Percentiles rank a stretch among this genome's conserved stretches.
phyloP scores from a whole-genome alignment of 2,888 invertebrate species.

The Seira ritae region DNA sequence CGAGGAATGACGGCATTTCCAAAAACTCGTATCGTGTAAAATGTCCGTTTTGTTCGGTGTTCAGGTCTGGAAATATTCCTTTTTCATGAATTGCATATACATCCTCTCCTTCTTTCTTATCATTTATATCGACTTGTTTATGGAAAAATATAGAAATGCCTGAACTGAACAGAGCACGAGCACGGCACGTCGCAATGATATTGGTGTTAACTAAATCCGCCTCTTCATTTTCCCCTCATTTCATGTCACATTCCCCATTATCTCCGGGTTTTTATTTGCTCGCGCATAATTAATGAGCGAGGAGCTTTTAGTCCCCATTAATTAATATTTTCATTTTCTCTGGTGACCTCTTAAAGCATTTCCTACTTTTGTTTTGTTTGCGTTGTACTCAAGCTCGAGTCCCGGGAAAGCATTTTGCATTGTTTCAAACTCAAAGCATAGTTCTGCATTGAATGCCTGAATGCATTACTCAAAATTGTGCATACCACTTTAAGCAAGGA shows the following conservation, averaged over 20 bases:
- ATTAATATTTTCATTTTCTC: not conserved
- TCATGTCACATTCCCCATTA: conserved; percentile 5
- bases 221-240: conserved; percentile 8
- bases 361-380: too few species aligned
- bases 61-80: not conserved
- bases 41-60: not conserved
- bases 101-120: not conserved
- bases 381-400: too few species aligned
- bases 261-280: conserved; percentile 1
- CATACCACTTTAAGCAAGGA: too few species aligned
- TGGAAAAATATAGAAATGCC: too few species aligned
- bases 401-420: too few species aligned
- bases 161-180: too few species aligned
- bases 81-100: not conserved
- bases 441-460: too few species aligned
- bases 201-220: not conserved
- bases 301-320: conserved; percentile 6
- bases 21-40: not conserved
- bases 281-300: conserved; percentile 1
- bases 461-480: too few species aligned
- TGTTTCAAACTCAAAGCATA: too few species aligned
- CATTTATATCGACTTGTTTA: not conserved
- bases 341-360: too few species aligned
- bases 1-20: not conserved
- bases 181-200: too few species aligned